Evolutionary conservation across 1,140 invertebrate genomes (phyloP), one percentile per base, ranked within the genome.

Genomic region (Aphis craccivora): DNA sequence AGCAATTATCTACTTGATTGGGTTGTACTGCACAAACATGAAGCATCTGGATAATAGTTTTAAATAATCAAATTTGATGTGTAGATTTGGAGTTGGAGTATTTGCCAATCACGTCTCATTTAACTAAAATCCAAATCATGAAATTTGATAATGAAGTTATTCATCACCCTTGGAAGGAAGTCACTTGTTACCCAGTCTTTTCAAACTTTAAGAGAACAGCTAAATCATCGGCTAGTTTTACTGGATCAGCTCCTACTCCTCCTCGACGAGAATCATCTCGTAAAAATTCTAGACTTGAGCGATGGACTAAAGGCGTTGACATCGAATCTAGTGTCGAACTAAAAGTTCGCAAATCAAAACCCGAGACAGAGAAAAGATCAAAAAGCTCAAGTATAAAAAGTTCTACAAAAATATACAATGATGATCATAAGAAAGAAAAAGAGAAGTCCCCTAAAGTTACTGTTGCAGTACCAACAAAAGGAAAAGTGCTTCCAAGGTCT

Each of bases 111-210:
- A 97, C 97, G 93, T 96, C 97, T 67, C 97, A 97, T 93, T 95
- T 98, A 94, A 98, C 97, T 94, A 96, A 97, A 95, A 97, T 98
- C 94, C 96, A 97, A 95, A 96, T 97, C 37, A 97, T 97, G 95
- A 97, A 97, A 95, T 88, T 67, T 8, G 48, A 84, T 53, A 43
- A 93, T 51, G 67, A 93, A 30, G 35, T 86, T 11, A 22, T 93
- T n/a, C 81, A 93, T 83, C 91, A 94, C 45, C 94, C 94, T 23
- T 89, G 94, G 43, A 95, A 94, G 93, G 96, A 96, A 95, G 95
- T 96, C 25, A 95, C 96, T 84, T 97, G 96, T 94, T 97, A 96
- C 95, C 97, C 96, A 45, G 95, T 96, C 11, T 96, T 95, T 37
- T 94, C 93, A 55, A 95, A 95, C 14, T 93, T 93, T 86, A 93